phyloP scores from a whole-genome alignment of 2,888 invertebrate species.

The Xestia c-nigrum region DNA sequence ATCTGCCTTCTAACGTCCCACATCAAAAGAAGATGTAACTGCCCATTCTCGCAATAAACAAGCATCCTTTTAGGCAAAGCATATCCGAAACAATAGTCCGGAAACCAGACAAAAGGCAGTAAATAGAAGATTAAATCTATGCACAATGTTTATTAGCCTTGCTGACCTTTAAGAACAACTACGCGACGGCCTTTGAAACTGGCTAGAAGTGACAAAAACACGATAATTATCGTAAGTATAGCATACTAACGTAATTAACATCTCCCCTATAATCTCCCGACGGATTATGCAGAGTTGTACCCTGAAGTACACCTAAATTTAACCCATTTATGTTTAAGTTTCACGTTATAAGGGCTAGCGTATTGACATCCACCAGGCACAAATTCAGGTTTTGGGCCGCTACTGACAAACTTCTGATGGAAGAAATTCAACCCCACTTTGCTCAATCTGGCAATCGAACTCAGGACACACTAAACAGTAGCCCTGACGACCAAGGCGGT shows the following conservation, averaged over 20 bases:
- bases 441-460: not conserved
- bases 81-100: constrained; percentile 40
- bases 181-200: constrained; percentile 17
- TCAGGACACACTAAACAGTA: not conserved
- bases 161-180: constrained; percentile 39
- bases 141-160: constrained; percentile 29
- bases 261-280: not conserved
- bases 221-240: constrained; percentile 45
- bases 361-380: not conserved
- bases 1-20: not conserved
- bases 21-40: constrained; percentile 19
- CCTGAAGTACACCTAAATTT: not conserved
- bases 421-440: not conserved
- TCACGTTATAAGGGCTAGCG: not conserved
- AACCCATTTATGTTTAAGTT: not conserved
- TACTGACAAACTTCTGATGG: not conserved
- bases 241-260: constrained; percentile 53
- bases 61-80: constrained; percentile 17
- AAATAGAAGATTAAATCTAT: constrained; percentile 38
- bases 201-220: constrained; percentile 38
- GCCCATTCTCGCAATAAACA: not conserved
- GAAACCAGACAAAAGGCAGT: constrained; percentile 42
- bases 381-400: not conserved
- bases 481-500: accelerated
- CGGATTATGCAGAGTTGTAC: not conserved